These are phyloP conservation scores for Balanococcus diminutus DNA, from an alignment of 2,888 invertebrate species.

Conservation along the genomic window DNA sequence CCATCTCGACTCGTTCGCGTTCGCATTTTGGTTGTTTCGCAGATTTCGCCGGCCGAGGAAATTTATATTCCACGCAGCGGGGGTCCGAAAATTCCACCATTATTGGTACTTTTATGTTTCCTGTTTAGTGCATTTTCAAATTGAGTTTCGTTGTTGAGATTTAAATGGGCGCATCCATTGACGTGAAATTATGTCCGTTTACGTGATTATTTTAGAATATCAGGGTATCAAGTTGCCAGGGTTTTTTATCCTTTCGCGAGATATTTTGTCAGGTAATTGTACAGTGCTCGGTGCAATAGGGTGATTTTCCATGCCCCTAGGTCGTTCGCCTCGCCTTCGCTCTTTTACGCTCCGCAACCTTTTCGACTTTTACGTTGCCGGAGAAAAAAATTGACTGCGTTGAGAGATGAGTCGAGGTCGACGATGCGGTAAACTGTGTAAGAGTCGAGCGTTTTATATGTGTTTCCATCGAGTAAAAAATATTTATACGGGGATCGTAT, in stretches of 20 bases:
- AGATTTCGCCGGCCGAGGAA: background rate
- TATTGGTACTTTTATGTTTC: slow-evolving; percentile 32
- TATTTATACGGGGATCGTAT: no score
- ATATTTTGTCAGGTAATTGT: slow-evolving; percentile 7
- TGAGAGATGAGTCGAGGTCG: background rate
- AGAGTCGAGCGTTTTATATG: background rate
- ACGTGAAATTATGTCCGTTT: slow-evolving; percentile 25
- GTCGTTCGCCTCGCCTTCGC: no score
- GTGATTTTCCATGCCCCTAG: background rate
- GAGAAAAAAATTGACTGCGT: background rate
- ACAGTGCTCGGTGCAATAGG: background rate
- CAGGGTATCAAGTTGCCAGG: background rate
- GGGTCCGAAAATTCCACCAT: slow-evolving; percentile 31
- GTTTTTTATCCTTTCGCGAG: background rate
- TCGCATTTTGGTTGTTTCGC: background rate
- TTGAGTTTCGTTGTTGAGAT: slow-evolving; percentile 7
- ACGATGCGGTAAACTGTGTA: background rate
- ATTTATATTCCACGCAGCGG: slow-evolving; percentile 39
- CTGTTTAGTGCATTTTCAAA: slow-evolving; percentile 21
- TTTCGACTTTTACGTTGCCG: background rate
- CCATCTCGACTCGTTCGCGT: background rate
- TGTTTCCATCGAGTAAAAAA: no score
- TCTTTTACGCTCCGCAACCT: background rate
- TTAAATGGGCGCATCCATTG: slow-evolving; percentile 34
- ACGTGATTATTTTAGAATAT: slow-evolving; percentile 31